Evolutionary conservation across 2,113 vertebrate species (phyloP).

Genomic region (Misgurnus mizolepis): DNA sequence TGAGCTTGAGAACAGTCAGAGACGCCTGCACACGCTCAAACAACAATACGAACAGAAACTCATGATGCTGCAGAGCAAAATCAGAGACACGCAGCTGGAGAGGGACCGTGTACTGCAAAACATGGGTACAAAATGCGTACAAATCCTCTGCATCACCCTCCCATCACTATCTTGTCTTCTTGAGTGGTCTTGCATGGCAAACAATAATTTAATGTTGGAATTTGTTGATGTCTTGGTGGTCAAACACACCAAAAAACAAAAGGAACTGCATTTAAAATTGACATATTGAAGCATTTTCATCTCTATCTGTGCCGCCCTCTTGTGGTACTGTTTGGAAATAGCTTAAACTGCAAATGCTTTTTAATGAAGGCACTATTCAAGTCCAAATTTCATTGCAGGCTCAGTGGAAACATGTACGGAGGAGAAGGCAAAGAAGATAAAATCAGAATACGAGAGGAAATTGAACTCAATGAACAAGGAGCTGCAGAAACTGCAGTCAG

Average conservation of each 20-base stretch:
- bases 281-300: background rate
- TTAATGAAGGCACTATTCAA: background rate
- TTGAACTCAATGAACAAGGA: slow-evolving; percentile 97
- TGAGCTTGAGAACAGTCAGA: slow-evolving; percentile 97
- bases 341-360: background rate
- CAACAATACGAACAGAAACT: slow-evolving; percentile 97
- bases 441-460: slow-evolving; percentile 91
- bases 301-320: background rate
- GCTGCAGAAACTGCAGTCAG: slow-evolving; percentile 91
- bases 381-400: slow-evolving; percentile 70
- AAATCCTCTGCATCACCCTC: too few species aligned
- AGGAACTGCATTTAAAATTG: background rate
- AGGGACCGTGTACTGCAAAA: slow-evolving; percentile 96
- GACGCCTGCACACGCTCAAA: slow-evolving; percentile 91
- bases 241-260: background rate
- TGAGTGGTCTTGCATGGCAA: too few species aligned
- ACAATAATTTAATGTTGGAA: too few species aligned
- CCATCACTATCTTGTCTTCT: too few species aligned
- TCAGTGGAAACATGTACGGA: slow-evolving; percentile 91
- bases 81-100: slow-evolving; percentile 94
- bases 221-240: too few species aligned
- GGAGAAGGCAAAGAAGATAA: slow-evolving; percentile 95
- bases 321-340: background rate
- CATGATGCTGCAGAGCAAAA: slow-evolving; percentile 95
- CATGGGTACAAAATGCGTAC: slow-evolving; percentile 78